Percentiles rank a stretch among this genome's conserved stretches.
These are phyloP conservation scores for Xyrichtys novacula DNA, from an alignment of 2,797 vertebrate genomes.

Conservation along the genomic window DNA sequence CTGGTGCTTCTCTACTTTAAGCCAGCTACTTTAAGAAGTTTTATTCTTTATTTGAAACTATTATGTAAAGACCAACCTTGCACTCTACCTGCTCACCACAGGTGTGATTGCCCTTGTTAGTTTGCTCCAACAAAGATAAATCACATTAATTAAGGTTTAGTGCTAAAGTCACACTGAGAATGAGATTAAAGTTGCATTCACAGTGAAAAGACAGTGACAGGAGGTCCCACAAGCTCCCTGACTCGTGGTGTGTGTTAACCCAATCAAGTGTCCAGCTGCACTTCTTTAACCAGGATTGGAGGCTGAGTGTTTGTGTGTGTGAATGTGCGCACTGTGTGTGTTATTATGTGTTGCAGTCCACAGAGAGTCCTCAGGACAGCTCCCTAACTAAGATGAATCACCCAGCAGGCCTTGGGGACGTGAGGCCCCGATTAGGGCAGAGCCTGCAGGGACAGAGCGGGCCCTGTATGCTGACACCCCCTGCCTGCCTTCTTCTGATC, in stretches of 20 bases:
- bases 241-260: conserved; percentile 25
- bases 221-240: conserved; percentile 22
- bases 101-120: background rate
- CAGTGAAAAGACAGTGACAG: background rate
- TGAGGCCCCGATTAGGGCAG: conserved; percentile 66
- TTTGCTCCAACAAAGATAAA: background rate
- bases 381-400: conserved; percentile 82
- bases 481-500: background rate
- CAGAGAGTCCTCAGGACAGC: conserved; percentile 62
- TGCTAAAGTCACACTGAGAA: background rate
- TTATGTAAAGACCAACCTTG: background rate
- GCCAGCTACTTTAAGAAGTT: too few relatives aligned
- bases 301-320: conserved; percentile 28
- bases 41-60: background rate
- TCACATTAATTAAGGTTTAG: background rate
- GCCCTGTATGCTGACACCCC: conserved; percentile 7
- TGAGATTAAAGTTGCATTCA: background rate
- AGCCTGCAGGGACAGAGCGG: conserved; percentile 44
- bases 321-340: conserved; percentile 32
- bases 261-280: conserved; percentile 19
- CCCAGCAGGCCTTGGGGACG: conserved; percentile 56
- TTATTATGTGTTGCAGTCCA: conserved; percentile 50
- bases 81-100: background rate
- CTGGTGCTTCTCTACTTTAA: background rate
- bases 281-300: conserved; percentile 8